phyloP scores from a whole-genome alignment of 1,140 invertebrate species.

The Pachyrhynchus sulphureomaculatus region DNA sequence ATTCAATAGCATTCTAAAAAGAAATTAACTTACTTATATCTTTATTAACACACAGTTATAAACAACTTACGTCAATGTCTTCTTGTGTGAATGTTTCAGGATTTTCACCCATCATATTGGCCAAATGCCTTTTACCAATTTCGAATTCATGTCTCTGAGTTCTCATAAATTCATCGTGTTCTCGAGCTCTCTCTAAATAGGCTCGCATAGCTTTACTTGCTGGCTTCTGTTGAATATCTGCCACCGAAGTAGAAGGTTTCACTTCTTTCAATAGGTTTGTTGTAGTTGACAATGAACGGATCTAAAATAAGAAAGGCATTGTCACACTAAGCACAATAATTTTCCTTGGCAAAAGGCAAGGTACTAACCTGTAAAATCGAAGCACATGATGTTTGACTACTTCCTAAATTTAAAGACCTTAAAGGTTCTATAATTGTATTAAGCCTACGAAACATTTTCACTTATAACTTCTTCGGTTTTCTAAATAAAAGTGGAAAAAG shows the following conservation, averaged over 20 bases:
- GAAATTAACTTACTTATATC: background rate
- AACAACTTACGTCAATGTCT: slow-evolving; percentile 75
- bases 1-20: slow-evolving; percentile 79
- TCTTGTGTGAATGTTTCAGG: slow-evolving; percentile 82
- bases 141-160: slow-evolving; percentile 80
- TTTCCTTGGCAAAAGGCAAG: no score
- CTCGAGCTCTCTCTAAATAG: slow-evolving; percentile 78
- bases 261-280: no score
- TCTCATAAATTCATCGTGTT: slow-evolving; percentile 84
- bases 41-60: slow-evolving; percentile 29
- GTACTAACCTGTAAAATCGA: no score
- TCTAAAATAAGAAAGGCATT: no score
- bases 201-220: slow-evolving; percentile 82
- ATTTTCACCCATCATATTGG: slow-evolving; percentile 98
- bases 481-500: no score
- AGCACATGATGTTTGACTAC: no score
- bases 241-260: no score
- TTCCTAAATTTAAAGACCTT: no score
- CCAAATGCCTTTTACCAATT: slow-evolving; percentile 91
- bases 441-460: background rate
- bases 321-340: no score
- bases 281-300: no score
- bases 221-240: no score
- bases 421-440: no score
- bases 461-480: background rate